A percentile compares a stretch with the other conserved stretches of the same genome.
phyloP scores from a whole-genome alignment of 2,797 vertebrate genomes.

The Pogonophryne albipinna region DNA sequence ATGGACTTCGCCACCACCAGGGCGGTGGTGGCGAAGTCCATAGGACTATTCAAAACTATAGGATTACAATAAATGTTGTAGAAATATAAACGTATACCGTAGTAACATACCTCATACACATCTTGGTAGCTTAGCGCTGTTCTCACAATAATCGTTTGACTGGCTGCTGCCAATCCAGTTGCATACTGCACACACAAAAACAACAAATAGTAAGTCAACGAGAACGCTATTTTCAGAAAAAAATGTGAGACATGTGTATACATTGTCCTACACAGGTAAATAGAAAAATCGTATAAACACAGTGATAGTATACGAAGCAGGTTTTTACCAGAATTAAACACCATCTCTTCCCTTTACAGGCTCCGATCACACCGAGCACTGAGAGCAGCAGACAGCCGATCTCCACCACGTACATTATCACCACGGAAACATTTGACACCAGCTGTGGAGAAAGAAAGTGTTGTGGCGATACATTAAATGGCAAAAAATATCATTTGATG shows the following conservation, averaged over 20 bases:
- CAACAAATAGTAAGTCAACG: not conserved
- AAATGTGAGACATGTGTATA: not conserved
- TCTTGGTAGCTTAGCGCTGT: conserved; percentile 80
- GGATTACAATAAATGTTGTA: not conserved
- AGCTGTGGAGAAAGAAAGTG: conserved; percentile 57
- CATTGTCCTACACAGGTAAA: not conserved
- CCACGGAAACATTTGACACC: conserved; percentile 74
- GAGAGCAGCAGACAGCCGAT: conserved; percentile 79
- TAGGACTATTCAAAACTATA: no score
- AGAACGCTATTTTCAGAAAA: not conserved
- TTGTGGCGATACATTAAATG: not conserved
- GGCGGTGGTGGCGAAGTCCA: no score
- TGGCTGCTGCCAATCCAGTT: conserved; percentile 79
- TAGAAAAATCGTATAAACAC: not conserved
- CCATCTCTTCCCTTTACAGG: conserved; percentile 78
- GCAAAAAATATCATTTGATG: not conserved
- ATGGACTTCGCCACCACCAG: no score
- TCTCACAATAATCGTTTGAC: conserved; percentile 80
- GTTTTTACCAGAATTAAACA: conserved; percentile 77
- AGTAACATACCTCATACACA: conserved; percentile 73
- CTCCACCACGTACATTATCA: conserved; percentile 75
- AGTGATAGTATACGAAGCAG: not conserved
- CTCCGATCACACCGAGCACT: conserved; percentile 76
- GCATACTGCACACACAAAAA: conserved; percentile 69
- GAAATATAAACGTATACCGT: not conserved